Conservation (phyloP, 2,797 vertebrate species). For the Trachurus trachurus region DNA sequence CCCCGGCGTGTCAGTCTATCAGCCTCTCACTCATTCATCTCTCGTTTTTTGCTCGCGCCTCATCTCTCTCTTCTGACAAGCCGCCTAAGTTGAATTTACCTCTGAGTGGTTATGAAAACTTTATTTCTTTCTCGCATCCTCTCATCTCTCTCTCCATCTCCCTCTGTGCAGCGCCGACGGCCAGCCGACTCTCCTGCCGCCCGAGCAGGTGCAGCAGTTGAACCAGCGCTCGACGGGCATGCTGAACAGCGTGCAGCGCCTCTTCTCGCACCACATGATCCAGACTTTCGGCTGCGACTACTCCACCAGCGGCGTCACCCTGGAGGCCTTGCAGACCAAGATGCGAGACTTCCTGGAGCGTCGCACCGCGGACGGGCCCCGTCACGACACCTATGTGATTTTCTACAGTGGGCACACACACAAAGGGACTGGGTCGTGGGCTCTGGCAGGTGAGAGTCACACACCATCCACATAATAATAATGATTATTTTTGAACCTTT, state of each 20-base stretch:
- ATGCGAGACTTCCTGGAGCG: conserved; percentile 94
- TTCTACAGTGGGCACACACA: conserved; percentile 98
- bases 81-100: conserved; percentile 26
- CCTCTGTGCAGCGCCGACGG: conserved; percentile 88
- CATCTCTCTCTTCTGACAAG: conserved; percentile 37
- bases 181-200: conserved; percentile 92
- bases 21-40: conserved; percentile 56
- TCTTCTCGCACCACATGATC: conserved; percentile 98
- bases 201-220: conserved; percentile 93
- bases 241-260: conserved; percentile 94
- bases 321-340: conserved; percentile 91
- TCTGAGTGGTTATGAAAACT: conserved; percentile 15
- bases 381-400: conserved; percentile 96
- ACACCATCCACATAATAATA: too few relatives aligned
- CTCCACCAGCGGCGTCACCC: conserved; percentile 93
- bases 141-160: not conserved
- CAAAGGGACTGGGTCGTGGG: conserved; percentile 92
- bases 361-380: conserved; percentile 94
- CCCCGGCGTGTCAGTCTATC: conserved; percentile 54
- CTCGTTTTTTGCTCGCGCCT: conserved; percentile 9
- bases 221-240: conserved; percentile 94
- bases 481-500: not conserved
- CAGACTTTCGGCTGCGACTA: conserved; percentile 97
- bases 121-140: not conserved
- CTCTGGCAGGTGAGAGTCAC: conserved; percentile 90